Evolutionary conservation across 1,140 invertebrate genomes (phyloP).

Genomic region (Hesperophylax magnus): DNA sequence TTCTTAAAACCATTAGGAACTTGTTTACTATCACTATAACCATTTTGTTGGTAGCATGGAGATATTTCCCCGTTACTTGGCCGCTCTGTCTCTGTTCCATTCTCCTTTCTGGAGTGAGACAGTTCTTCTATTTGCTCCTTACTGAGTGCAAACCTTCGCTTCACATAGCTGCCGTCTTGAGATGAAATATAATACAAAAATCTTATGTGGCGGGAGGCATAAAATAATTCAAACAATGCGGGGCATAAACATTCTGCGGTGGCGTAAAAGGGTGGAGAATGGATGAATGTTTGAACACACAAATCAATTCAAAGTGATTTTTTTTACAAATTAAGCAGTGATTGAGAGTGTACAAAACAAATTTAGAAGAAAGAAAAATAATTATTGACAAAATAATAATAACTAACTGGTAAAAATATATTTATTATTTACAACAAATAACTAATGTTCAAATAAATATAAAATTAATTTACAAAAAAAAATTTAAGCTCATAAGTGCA

Average conservation of each 20-base stretch:
- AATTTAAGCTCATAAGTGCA: background rate
- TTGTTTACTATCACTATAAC: constrained; percentile 54
- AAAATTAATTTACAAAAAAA: constrained; percentile 15
- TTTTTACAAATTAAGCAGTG: background rate
- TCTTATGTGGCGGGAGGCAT: constrained; percentile 42
- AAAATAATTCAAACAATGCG: constrained; percentile 17
- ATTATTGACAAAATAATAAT: constrained; percentile 13
- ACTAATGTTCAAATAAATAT: background rate
- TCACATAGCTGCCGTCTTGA: constrained; percentile 72
- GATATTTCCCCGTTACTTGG: constrained; percentile 26
- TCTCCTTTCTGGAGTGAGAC: constrained; percentile 50
- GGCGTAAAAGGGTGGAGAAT: no score
- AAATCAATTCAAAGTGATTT: background rate
- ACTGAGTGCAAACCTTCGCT: constrained; percentile 71
- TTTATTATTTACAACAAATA: constrained; percentile 10
- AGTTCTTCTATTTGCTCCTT: constrained; percentile 71
- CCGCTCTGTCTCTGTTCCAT: background rate
- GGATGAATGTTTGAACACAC: background rate
- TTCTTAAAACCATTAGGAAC: constrained; percentile 56
- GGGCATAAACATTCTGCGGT: background rate
- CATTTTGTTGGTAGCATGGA: background rate
- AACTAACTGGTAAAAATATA: background rate
- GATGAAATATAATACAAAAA: constrained; percentile 53
- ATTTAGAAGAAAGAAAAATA: constrained; percentile 1
- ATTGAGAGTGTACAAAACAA: constrained; percentile 1